Base-by-base conservation (phyloP, 64 coral and sea anemone genomes). In the Platygyra sinensis region DNA sequence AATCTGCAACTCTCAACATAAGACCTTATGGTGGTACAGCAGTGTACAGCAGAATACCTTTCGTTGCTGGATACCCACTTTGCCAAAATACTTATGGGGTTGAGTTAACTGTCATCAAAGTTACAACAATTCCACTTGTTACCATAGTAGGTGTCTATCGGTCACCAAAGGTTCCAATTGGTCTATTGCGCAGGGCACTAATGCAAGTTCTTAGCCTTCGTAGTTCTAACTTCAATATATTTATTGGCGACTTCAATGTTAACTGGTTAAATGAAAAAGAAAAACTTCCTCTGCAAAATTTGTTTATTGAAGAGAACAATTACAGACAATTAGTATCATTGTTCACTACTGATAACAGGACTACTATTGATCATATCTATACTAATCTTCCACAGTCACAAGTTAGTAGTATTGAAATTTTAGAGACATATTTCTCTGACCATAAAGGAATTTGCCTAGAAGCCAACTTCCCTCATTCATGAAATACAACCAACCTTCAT, bases 301-400 rank as follows among this genome's bases (percentile, higher is more conserved):
- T 79, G 24, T 89, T 76, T 49, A 60, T 77, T 19, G 76, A n/a
- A 75, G 73, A 77, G 28, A 19, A 88, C 30, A 67, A 76, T 73
- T 89, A 89, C 74, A 89, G 87, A 64, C 87, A 89, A 61, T 73
- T 79, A 42, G 64, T 78, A 30, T 79, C 74, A 78, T 60, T 30
- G 17, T 57, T 15, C 38, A 89, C 74, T 60, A 89, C 54, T 38
- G 52, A 89, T 76, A 72, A 88, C 33, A 87, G 39, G 67, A 87
- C 85, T 30, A 42, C 60, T 49, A 74, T 87, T 49, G 83, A 87
- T 25, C 85, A 87, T 74, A 87, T 87, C 67, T 87, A 87, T 67
- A 87, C 85, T 67, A 73, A 87, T 87, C 0, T 72, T 27, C 67
- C 85, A 39, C 2, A 75, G 10, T 32, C 28, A 32, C 2, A 62